Conservation (phyloP, 1,140 invertebrate genomes). For the Drosophila insularis region DNA sequence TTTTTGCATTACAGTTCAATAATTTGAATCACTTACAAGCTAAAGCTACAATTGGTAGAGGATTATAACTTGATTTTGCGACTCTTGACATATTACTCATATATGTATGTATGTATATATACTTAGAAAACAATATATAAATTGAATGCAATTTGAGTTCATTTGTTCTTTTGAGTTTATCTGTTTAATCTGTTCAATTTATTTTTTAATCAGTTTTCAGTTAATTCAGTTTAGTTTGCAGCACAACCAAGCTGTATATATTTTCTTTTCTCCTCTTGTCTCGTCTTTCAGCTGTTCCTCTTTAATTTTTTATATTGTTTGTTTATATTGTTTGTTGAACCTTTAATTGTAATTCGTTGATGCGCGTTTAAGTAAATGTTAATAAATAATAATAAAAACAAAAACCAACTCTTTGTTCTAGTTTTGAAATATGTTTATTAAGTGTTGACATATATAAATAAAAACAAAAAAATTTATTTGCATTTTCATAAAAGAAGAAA, state of each 20-base stretch:
- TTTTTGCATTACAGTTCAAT: background rate
- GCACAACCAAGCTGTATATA: constrained; percentile 71
- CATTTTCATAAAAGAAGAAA: constrained; percentile 6
- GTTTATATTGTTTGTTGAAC: background rate
- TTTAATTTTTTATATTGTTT: background rate
- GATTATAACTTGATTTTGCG: constrained; percentile 39
- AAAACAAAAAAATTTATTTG: background rate
- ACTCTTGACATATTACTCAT: background rate
- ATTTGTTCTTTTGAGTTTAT: too few species aligned
- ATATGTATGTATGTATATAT: background rate
- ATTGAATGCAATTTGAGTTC: constrained; percentile 5
- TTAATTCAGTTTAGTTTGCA: constrained; percentile 52
- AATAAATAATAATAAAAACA: background rate
- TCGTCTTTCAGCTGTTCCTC: background rate
- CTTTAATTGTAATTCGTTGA: constrained; percentile 43
- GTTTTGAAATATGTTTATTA: constrained; percentile 8
- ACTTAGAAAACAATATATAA: constrained; percentile 7
- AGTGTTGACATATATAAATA: background rate
- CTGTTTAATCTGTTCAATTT: constrained; percentile 9
- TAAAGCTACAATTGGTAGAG: constrained; percentile 76
- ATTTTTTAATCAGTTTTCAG: constrained; percentile 32
- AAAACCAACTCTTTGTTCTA: background rate
- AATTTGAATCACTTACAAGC: constrained; percentile 47
- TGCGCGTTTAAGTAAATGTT: background rate
- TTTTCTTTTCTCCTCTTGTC: constrained; percentile 19